Conservation (phyloP, 2,888 invertebrate species). For the Phaedon cochleariae region DNA sequence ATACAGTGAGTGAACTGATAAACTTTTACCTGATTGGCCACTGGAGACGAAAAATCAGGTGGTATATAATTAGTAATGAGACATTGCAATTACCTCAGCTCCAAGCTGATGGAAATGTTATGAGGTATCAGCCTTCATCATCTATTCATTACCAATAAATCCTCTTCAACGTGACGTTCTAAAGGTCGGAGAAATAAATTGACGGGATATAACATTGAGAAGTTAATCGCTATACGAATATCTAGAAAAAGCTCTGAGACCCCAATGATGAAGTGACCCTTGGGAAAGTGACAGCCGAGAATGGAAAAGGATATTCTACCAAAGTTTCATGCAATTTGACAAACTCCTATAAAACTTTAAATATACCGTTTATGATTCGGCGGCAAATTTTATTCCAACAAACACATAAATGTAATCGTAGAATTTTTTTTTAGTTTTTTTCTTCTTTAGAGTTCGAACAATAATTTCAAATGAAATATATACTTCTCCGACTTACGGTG, state of each 20-base stretch:
- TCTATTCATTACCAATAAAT: slow-evolving; percentile 13
- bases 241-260: slow-evolving; percentile 35
- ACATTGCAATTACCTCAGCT: slow-evolving; percentile 1
- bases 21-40: no score
- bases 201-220: slow-evolving; percentile 24
- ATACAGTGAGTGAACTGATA: not conserved
- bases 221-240: slow-evolving; percentile 36
- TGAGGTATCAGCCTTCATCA: slow-evolving; percentile 1
- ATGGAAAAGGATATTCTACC: slow-evolving; percentile 44
- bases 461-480: no score
- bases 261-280: slow-evolving; percentile 44
- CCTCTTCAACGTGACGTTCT: slow-evolving; percentile 10
- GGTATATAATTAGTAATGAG: no score
- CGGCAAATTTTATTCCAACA: slow-evolving; percentile 39
- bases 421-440: slow-evolving; percentile 24
- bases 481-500: no score
- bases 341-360: slow-evolving; percentile 47
- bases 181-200: slow-evolving; percentile 20
- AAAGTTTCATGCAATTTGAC: slow-evolving; percentile 47
- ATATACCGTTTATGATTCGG: slow-evolving; percentile 46
- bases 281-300: slow-evolving; percentile 41
- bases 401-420: slow-evolving; percentile 29
- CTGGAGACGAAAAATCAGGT: no score
- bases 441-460: no score
- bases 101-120: not conserved